These are phyloP conservation scores for Bombycilla garrulus DNA, from an alignment of 2,113 vertebrate genomes.

Conservation along the genomic window DNA sequence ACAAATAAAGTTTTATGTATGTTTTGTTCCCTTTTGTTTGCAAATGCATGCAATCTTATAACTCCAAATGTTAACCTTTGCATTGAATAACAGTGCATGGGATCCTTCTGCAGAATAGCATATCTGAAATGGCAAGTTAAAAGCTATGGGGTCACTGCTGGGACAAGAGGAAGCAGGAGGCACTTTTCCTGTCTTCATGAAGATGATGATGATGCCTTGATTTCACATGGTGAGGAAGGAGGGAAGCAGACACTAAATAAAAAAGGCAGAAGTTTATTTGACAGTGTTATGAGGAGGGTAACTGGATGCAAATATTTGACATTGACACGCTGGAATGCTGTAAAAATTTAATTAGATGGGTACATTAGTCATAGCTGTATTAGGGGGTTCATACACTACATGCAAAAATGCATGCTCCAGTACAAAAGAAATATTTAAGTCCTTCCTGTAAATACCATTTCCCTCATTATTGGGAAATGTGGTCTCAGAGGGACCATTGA, in stretches of 20 bases:
- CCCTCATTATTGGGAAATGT: slow-evolving; percentile 79
- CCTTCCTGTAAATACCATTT: slow-evolving; percentile 79
- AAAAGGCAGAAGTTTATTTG: slow-evolving; percentile 64
- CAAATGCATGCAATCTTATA: neutral
- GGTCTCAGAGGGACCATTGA: slow-evolving; percentile 70
- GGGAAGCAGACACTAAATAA: slow-evolving; percentile 51
- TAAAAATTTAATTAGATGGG: slow-evolving; percentile 84
- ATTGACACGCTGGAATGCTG: slow-evolving; percentile 76
- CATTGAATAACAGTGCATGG: neutral
- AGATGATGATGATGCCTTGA: neutral
- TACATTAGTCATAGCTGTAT: slow-evolving; percentile 78
- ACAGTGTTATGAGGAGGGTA: slow-evolving; percentile 74
- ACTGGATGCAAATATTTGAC: slow-evolving; percentile 79
- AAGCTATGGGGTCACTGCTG: neutral
- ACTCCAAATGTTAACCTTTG: neutral
- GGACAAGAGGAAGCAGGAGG: slow-evolving; percentile 20
- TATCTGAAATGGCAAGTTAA: neutral
- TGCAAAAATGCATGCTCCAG: slow-evolving; percentile 72
- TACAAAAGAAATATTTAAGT: slow-evolving; percentile 74
- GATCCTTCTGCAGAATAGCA: neutral
- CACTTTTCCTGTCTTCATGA: slow-evolving; percentile 3
- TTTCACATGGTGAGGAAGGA: slow-evolving; percentile 45
- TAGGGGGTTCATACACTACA: slow-evolving; percentile 70
- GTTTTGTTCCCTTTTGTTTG: neutral
- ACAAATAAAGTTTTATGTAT: neutral